phyloP scores from a whole-genome alignment of 2,797 vertebrate genomes.

The Cynopterus sphinx region DNA sequence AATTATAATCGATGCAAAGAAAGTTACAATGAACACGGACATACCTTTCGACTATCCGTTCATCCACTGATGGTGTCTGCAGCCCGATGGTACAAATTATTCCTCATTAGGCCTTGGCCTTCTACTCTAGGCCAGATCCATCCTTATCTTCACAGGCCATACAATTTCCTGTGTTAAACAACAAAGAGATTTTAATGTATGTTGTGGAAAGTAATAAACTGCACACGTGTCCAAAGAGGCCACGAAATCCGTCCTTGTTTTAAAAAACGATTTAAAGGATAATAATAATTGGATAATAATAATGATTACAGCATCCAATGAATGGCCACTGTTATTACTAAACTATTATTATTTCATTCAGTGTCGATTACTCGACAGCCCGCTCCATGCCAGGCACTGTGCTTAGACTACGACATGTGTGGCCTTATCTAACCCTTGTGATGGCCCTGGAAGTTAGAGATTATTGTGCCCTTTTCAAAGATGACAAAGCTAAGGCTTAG shows the following conservation, averaged over 20 bases:
- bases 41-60: no score
- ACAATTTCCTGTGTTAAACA: background rate
- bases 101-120: background rate
- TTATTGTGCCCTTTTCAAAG: background rate
- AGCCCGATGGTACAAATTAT: background rate
- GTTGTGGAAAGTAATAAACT: background rate
- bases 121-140: background rate
- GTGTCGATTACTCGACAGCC: background rate
- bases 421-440: background rate
- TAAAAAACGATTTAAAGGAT: background rate
- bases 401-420: background rate
- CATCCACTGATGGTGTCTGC: rapidly evolving
- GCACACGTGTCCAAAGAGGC: background rate
- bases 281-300: background rate
- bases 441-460: background rate
- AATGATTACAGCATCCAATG: no score
- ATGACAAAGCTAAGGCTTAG: background rate
- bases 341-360: background rate
- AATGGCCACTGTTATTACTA: background rate
- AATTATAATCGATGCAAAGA: background rate
- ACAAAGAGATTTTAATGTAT: no score
- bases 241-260: background rate
- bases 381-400: background rate
- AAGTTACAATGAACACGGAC: background rate
- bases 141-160: no score